A percentile compares a stretch with the other conserved stretches of the same genome.
phyloP scores from a whole-genome alignment of 2,888 invertebrate species.

The Andricus curvator region DNA sequence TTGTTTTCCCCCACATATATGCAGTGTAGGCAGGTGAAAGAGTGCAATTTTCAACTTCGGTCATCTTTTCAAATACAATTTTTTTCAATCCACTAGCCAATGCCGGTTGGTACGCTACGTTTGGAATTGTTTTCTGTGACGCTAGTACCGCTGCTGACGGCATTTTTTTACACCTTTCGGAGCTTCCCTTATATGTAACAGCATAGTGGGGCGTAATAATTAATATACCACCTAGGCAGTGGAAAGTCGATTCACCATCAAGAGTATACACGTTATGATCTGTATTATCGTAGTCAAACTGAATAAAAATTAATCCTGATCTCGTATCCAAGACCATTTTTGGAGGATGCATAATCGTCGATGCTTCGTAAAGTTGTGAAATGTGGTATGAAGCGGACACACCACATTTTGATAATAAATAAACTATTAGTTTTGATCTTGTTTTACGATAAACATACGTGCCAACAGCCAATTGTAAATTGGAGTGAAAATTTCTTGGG shows the following conservation, averaged over 20 bases:
- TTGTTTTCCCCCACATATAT: too few relatives aligned
- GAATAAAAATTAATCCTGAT: constrained; percentile 25
- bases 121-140: too few relatives aligned
- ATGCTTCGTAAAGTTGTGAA: constrained; percentile 47
- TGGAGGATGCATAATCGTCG: constrained; percentile 40
- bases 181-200: too few relatives aligned
- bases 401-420: constrained; percentile 45
- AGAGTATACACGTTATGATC: constrained; percentile 52
- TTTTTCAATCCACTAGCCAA: too few relatives aligned
- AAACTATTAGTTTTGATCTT: constrained; percentile 47
- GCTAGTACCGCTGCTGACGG: too few relatives aligned
- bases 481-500: constrained; percentile 46
- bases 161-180: too few relatives aligned
- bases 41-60: too few relatives aligned
- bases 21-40: too few relatives aligned
- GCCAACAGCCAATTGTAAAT: constrained; percentile 44
- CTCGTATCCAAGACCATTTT: background rate
- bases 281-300: constrained; percentile 53
- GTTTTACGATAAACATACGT: constrained; percentile 46
- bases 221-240: constrained; percentile 31
- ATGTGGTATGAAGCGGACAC: constrained; percentile 43
- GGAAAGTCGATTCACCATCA: constrained; percentile 6
- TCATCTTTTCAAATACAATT: too few relatives aligned
- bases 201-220: background rate
- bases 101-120: too few relatives aligned